These are phyloP conservation scores for Enteromius radiatus DNA, from an alignment of 2,797 vertebrate species.

Conservation along the genomic window DNA sequence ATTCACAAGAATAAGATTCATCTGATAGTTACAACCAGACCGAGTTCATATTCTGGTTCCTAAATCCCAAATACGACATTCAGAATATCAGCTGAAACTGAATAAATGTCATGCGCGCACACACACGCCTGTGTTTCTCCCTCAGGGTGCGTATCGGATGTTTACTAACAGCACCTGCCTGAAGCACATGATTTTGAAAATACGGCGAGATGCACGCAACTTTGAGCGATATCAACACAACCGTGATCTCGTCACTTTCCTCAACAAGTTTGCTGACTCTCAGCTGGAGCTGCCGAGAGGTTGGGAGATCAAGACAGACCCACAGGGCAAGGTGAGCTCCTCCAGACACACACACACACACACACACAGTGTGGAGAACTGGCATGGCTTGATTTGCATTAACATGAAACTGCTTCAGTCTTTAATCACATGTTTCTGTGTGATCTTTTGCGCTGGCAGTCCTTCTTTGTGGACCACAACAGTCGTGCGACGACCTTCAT, in stretches of 20 bases:
- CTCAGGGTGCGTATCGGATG: conserved; percentile 92
- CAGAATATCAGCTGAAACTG: neutral
- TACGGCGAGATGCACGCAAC: conserved; percentile 94
- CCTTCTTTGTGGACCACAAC: conserved; percentile 98
- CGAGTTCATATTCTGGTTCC: too few relatives aligned
- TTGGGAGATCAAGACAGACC: conserved; percentile 97
- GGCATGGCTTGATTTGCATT: neutral
- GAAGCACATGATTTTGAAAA: conserved; percentile 98
- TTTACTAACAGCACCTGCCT: conserved; percentile 97
- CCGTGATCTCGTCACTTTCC: conserved; percentile 94
- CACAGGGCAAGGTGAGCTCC: conserved; percentile 89
- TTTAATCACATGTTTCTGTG: neutral
- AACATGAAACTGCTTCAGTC: neutral
- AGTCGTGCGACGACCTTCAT: conserved; percentile 97
- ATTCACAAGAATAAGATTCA: neutral
- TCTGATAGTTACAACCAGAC: neutral
- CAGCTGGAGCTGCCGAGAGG: conserved; percentile 92
- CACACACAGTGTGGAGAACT: neutral
- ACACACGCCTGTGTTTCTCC: neutral
- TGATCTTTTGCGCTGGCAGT: conserved; percentile 74
- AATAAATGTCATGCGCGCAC: neutral
- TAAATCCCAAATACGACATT: neutral
- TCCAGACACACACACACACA: neutral
- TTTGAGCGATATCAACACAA: conserved; percentile 98
- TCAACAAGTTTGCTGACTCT: conserved; percentile 95